These are phyloP conservation scores for Atta texana DNA, from an alignment of 1,140 invertebrate genomes.

Conservation along the genomic window DNA sequence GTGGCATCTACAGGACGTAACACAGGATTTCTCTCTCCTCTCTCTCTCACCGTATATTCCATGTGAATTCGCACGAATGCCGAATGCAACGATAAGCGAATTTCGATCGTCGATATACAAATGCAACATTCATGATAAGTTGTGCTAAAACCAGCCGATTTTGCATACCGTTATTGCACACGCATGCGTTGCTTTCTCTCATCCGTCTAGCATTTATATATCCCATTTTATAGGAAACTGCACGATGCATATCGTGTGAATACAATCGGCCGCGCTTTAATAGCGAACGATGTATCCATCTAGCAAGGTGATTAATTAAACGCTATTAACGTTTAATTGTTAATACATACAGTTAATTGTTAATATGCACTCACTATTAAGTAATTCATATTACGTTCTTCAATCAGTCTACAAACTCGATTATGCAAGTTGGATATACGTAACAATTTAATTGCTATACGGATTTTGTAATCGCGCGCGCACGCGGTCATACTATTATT, in stretches of 20 bases:
- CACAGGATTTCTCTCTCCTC: too few relatives aligned
- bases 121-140: constrained; percentile 50
- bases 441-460: too few relatives aligned
- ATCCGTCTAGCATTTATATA: constrained; percentile 27
- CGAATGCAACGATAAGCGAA: constrained; percentile 30
- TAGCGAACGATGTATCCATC: neutral
- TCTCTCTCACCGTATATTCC: constrained; percentile 44
- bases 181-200: neutral
- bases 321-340: constrained; percentile 15
- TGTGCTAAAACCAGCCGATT: constrained; percentile 38
- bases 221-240: constrained; percentile 42
- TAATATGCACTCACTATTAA: constrained; percentile 25
- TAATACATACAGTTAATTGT: constrained; percentile 26
- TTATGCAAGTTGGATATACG: neutral
- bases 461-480: too few relatives aligned
- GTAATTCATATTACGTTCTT: constrained; percentile 33
- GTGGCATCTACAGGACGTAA: too few relatives aligned
- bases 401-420: neutral
- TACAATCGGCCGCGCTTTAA: constrained; percentile 11
- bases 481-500: too few relatives aligned
- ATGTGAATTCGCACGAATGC: constrained; percentile 10
- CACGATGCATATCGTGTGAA: neutral
- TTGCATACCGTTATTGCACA: constrained; percentile 40
- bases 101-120: constrained; percentile 50
- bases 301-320: constrained; percentile 45